phyloP scores from a whole-genome alignment of 2,797 vertebrate genomes.

The Pseudochirops cupreus region DNA sequence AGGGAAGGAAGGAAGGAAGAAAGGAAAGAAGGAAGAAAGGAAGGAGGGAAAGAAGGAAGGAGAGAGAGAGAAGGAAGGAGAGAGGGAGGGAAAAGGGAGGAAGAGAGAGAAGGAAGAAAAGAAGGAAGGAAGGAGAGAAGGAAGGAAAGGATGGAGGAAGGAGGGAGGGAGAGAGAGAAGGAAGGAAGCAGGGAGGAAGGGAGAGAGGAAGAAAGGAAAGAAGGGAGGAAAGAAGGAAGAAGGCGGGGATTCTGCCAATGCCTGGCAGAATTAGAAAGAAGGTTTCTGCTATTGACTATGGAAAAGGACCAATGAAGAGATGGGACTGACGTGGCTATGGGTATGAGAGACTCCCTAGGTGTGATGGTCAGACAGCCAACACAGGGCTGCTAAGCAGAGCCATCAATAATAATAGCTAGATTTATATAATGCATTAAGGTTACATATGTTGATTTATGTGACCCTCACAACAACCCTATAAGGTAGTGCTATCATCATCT shows the following conservation, averaged over 20 bases:
- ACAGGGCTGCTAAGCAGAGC: not conserved
- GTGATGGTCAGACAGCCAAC: not conserved
- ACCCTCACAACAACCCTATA: not conserved
- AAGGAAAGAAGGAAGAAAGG: not conserved
- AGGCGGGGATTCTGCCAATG: not conserved
- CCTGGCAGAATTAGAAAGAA: not conserved
- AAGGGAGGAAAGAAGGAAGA: not conserved
- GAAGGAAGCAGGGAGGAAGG: accelerated
- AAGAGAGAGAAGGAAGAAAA: not conserved
- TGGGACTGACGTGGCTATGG: not conserved
- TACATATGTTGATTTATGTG: not conserved
- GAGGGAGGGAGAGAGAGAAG: accelerated
- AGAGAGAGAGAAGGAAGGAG: accelerated
- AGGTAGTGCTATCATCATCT: not conserved
- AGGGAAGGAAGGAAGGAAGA: not conserved
- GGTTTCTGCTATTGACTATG: not conserved
- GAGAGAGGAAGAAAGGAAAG: too few relatives aligned
- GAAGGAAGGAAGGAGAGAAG: too few relatives aligned
- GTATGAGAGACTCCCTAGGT: not conserved
- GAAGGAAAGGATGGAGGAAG: not conserved
- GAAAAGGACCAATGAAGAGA: not conserved
- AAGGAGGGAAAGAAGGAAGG: too few relatives aligned
- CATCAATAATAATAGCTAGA: not conserved
- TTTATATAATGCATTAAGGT: not conserved
- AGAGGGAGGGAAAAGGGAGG: accelerated